These are phyloP conservation scores for Lutjanus campechanus DNA, from an alignment of 2,797 vertebrate species.

Conservation along the genomic window DNA sequence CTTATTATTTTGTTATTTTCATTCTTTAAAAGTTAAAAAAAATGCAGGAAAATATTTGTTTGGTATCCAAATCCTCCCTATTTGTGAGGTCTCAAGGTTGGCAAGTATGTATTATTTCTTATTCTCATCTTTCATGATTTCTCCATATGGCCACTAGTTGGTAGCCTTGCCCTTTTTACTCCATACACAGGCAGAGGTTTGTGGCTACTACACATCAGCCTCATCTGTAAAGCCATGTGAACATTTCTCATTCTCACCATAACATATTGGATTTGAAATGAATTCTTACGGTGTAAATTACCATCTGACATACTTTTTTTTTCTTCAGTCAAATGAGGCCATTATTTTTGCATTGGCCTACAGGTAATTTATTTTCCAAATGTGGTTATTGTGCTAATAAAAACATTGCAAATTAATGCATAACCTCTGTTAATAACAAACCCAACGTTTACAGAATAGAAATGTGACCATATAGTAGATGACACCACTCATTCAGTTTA, in stretches of 20 bases:
- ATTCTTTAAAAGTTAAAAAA: too few relatives aligned
- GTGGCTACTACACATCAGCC: neutral
- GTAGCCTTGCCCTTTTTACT: slow-evolving; percentile 58
- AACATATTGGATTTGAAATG: neutral
- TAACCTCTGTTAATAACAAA: neutral
- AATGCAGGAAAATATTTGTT: too few relatives aligned
- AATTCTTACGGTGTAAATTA: neutral
- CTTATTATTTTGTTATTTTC: too few relatives aligned
- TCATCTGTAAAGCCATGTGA: neutral
- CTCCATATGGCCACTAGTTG: slow-evolving; percentile 63
- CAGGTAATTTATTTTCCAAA: neutral
- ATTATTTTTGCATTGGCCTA: neutral
- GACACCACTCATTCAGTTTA: slow-evolving; percentile 10
- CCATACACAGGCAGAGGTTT: neutral
- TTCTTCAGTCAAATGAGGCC: neutral
- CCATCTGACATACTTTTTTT: neutral
- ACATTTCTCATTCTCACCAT: neutral
- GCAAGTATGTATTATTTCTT: neutral
- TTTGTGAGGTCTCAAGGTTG: too few relatives aligned
- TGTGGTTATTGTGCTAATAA: neutral
- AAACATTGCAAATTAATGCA: neutral
- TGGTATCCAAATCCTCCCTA: too few relatives aligned
- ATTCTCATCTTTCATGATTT: neutral
- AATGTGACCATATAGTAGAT: too few relatives aligned
- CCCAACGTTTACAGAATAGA: neutral